Evolutionary conservation across 2,888 invertebrate species (phyloP).

Genomic region (Buathra laborator): DNA sequence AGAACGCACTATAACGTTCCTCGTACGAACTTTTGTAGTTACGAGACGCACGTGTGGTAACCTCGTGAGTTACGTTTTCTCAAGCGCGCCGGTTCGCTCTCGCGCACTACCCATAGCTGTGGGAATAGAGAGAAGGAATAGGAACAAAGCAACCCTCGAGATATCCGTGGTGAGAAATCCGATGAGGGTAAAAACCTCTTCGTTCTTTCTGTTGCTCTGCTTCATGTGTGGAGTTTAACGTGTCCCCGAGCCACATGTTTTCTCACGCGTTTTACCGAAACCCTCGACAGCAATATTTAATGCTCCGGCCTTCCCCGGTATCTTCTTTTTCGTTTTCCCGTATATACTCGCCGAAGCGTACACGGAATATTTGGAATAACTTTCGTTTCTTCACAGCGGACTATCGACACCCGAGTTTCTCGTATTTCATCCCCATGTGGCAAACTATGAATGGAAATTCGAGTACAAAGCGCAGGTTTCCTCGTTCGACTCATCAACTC

Average conservation of each 20-base stretch:
- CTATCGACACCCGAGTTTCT: no score
- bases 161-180: slow-evolving; percentile 39
- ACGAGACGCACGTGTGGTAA: slow-evolving; percentile 12
- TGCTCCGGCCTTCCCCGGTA: background rate
- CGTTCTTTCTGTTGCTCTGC: slow-evolving; percentile 80
- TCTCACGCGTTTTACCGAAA: slow-evolving; percentile 70
- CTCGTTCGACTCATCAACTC: background rate
- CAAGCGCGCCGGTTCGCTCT: background rate
- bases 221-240: slow-evolving; percentile 83
- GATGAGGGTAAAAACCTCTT: slow-evolving; percentile 74
- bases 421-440: background rate
- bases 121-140: slow-evolving; percentile 17
- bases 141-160: slow-evolving; percentile 52
- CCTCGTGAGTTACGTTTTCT: background rate
- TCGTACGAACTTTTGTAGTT: background rate
- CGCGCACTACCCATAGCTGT: background rate
- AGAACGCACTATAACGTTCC: slow-evolving; percentile 1
- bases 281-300: background rate
- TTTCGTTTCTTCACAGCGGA: slow-evolving; percentile 50
- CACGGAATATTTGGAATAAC: slow-evolving; percentile 25
- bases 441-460: background rate
- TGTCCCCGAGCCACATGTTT: slow-evolving; percentile 79
- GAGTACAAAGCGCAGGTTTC: background rate
- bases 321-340: background rate
- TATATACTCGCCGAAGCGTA: background rate